A percentile compares a stretch with the other conserved stretches of the same genome.
Evolutionary conservation across 2,113 vertebrate species (phyloP).

Genomic region (Dolichallabes microphthalmus): DNA sequence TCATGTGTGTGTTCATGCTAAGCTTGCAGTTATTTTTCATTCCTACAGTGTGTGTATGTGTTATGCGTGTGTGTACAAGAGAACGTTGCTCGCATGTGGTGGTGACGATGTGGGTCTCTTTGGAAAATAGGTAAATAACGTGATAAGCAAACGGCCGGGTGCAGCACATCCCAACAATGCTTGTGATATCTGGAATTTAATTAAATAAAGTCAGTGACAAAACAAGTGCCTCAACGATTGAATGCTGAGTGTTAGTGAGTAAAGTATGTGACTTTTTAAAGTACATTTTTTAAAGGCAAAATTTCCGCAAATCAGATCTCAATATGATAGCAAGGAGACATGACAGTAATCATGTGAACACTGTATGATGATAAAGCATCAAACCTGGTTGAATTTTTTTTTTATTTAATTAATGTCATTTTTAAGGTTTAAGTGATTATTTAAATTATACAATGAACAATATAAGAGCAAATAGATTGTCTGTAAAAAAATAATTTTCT

Average conservation of each 20-base stretch:
- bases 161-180: conserved; percentile 39
- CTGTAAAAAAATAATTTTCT: not conserved
- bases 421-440: not conserved
- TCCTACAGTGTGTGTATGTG: not conserved
- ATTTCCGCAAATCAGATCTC: too few species aligned
- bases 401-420: not conserved
- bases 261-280: not conserved
- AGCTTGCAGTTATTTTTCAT: not conserved
- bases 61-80: not conserved
- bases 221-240: not conserved
- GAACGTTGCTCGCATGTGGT: conserved; percentile 11
- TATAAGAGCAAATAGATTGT: not conserved
- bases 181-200: conserved; percentile 54
- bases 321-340: not conserved
- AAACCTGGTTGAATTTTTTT: not conserved
- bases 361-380: not conserved
- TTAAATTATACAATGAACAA: not conserved
- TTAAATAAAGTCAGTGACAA: conserved; percentile 43
- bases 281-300: not conserved
- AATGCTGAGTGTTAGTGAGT: not conserved
- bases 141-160: conserved; percentile 24
- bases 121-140: conserved; percentile 49
- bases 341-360: conserved; percentile 9
- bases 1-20: not conserved
- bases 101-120: conserved; percentile 17